A percentile compares a stretch with the other conserved stretches of the same genome.
These are phyloP conservation scores for Sesamia inferens DNA, from an alignment of 2,888 invertebrate genomes.

Conservation along the genomic window DNA sequence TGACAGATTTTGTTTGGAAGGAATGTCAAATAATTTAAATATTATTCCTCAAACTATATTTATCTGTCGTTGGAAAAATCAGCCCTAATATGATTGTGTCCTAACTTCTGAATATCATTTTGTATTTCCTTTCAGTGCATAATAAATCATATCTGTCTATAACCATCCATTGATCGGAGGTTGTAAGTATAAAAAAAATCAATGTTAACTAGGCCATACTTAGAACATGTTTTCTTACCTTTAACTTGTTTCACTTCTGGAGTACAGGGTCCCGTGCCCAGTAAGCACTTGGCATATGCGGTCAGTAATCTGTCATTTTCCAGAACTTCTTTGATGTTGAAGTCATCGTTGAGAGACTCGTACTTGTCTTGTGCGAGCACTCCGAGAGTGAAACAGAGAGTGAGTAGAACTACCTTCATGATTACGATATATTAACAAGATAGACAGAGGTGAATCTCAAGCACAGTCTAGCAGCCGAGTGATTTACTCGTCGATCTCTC, in stretches of 20 bases:
- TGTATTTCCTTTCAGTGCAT: too few relatives aligned
- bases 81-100: too few relatives aligned
- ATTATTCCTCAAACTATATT: too few relatives aligned
- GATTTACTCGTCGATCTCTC: conserved; percentile 40
- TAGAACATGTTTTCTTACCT: conserved; percentile 84
- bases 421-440: conserved; percentile 50
- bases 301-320: conserved; percentile 91
- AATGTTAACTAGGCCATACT: conserved; percentile 11
- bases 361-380: conserved; percentile 86
- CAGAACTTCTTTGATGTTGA: conserved; percentile 92
- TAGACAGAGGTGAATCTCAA: conserved; percentile 28
- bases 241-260: conserved; percentile 93
- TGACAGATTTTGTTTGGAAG: too few relatives aligned
- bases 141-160: too few relatives aligned
- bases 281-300: conserved; percentile 92
- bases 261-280: conserved; percentile 92
- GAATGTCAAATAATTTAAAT: too few relatives aligned
- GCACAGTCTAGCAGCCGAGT: conserved; percentile 55
- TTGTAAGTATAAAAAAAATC: not conserved
- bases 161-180: too few relatives aligned
- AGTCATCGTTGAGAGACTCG: conserved; percentile 91
- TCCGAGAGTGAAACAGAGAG: conserved; percentile 70
- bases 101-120: too few relatives aligned
- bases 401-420: conserved; percentile 75
- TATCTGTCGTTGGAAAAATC: too few relatives aligned